Evolutionary conservation across 1,140 invertebrate species (phyloP).

Genomic region (Drosophila prosaltans): DNA sequence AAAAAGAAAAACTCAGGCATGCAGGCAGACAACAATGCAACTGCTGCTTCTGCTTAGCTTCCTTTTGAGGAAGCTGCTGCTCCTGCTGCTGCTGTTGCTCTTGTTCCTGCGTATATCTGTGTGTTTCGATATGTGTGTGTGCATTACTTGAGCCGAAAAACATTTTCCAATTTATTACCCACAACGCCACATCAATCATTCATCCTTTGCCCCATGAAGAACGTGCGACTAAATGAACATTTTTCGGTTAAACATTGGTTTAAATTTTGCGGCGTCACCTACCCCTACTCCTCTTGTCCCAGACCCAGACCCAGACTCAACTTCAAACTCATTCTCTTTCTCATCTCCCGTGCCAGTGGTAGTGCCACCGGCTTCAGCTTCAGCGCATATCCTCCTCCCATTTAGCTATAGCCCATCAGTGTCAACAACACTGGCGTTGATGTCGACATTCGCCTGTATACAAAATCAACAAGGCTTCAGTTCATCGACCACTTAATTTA

Average conservation of each 20-base stretch:
- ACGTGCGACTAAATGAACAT: constrained; percentile 80
- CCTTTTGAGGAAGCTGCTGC: constrained; percentile 33
- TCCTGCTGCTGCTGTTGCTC: neutral
- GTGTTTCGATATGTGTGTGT: neutral
- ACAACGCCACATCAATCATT: constrained; percentile 77
- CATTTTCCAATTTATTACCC: constrained; percentile 80
- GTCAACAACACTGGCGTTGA: constrained; percentile 61
- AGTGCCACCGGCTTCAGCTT: neutral
- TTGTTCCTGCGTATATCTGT: neutral
- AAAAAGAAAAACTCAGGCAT: neutral
- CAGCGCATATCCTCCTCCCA: too few relatives aligned
- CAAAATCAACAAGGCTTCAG: constrained; percentile 82
- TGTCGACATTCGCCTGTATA: constrained; percentile 51
- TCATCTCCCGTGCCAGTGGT: neutral
- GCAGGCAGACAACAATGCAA: constrained; percentile 26
- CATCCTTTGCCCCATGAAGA: constrained; percentile 45
- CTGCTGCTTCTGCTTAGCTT: constrained; percentile 31
- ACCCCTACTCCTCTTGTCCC: neutral
- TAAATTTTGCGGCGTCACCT: constrained; percentile 78
- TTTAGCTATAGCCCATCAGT: constrained; percentile 48
- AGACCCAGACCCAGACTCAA: neutral
- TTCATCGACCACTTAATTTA: constrained; percentile 83
- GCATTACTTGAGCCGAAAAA: constrained; percentile 52
- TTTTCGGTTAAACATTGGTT: constrained; percentile 81
- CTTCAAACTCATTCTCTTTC: neutral